These are phyloP conservation scores for Drosophila suboccidentalis DNA, from an alignment of 2,888 invertebrate species.

Conservation along the genomic window DNA sequence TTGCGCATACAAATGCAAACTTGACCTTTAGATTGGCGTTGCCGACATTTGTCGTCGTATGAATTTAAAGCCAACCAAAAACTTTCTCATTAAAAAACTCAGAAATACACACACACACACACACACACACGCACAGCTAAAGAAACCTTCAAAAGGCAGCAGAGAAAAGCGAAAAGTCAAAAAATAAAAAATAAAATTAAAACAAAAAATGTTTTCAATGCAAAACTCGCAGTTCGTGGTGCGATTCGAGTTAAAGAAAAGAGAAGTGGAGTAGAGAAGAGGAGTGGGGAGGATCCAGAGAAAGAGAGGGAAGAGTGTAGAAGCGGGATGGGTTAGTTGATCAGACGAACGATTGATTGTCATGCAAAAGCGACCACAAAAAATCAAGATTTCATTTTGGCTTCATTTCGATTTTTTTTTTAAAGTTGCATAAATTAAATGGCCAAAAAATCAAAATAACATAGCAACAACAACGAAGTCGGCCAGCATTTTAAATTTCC, in stretches of 20 bases:
- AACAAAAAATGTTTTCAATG: slow-evolving; percentile 33
- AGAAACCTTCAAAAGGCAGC: slow-evolving; percentile 60
- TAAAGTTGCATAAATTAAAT: slow-evolving; percentile 62
- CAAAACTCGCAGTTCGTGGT: slow-evolving; percentile 25
- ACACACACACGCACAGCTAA: not conserved
- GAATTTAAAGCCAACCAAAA: slow-evolving; percentile 51
- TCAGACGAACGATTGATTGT: slow-evolving; percentile 47
- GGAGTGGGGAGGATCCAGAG: too few species aligned
- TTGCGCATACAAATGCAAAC: slow-evolving; percentile 63
- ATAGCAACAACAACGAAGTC: slow-evolving; percentile 17
- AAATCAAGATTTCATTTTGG: slow-evolving; percentile 42
- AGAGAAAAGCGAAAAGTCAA: slow-evolving; percentile 47
- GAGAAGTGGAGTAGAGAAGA: not conserved
- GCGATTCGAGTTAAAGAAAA: slow-evolving; percentile 6
- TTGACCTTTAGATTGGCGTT: slow-evolving; percentile 67
- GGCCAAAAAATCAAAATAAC: slow-evolving; percentile 27
- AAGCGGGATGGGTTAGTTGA: slow-evolving; percentile 20
- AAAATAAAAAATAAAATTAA: slow-evolving; percentile 20
- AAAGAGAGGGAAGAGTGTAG: not conserved
- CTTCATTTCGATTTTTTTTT: slow-evolving; percentile 46
- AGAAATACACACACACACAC: slow-evolving; percentile 21
- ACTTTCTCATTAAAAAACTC: slow-evolving; percentile 36
- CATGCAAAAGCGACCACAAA: slow-evolving; percentile 37
- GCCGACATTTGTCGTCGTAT: slow-evolving; percentile 34
- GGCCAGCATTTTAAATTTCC: slow-evolving; percentile 49